Base-by-base conservation (phyloP, 2,888 invertebrate species). In the Trilocha varians region DNA sequence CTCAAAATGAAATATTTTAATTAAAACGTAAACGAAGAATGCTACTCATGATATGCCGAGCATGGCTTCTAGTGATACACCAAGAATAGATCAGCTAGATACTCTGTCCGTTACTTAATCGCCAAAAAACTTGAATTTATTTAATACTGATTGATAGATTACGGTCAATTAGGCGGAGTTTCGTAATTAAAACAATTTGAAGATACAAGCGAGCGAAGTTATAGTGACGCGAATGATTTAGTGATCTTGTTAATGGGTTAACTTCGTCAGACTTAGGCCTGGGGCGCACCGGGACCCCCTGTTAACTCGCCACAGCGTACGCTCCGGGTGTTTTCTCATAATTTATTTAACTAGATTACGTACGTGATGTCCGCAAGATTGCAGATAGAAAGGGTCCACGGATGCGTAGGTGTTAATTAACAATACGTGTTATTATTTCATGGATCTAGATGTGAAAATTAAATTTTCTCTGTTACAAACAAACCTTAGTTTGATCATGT, bases 141-240 rank as follows among this genome's bases (percentile, higher is more conserved):
- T 5, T 25, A 11, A 25, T 25, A 25, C 5, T 25, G 25, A 25
- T 11, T 25, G 25, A 25, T 25, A 11, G 25, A 25, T 25, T 25
- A 25, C 25, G 11, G 8, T 25, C 25, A 25, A 25, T 25, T 25
- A 25, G 25, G 25, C 25, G 8, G 25, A 25, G 25, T 25, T 25
- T 25, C 25, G 25, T 25, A 25, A 25, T 25, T 25, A 25, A 78
- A 78, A 77, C 73, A 67, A 75, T 75, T 73, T 63, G 56, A 56
- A 52, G 60, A 61, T 67, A 65, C 70, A 66, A 65, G 65, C 70
- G 65, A 64, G 65, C 36, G 57, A 55, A 67, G 69, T 59, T 70
- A 54, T 56, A 70, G 65, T 72, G 70, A 71, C 65, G 64, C 64
- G 63, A 70, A 76, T 78, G 78, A 80, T 79, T 78, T 77, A 79